Evolutionary conservation across 2,797 vertebrate species (phyloP).

Genomic region (Cynopterus sphinx): DNA sequence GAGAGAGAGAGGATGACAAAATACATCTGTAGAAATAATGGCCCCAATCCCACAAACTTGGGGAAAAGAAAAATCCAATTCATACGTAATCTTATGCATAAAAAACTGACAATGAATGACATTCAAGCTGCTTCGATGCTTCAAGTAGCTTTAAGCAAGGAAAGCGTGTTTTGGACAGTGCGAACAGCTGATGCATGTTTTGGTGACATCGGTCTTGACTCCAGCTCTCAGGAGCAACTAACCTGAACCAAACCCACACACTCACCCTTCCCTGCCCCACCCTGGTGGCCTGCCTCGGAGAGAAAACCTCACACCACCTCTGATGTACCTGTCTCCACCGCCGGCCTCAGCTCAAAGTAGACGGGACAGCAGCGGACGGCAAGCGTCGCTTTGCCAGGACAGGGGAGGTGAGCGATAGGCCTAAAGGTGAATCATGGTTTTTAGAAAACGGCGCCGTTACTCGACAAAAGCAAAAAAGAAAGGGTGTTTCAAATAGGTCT

Average conservation of each 20-base stretch:
- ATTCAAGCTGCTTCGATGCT: background rate
- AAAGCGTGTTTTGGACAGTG: background rate
- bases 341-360: slow-evolving; percentile 92
- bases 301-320: accelerated
- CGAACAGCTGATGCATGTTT: background rate
- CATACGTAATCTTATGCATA: background rate
- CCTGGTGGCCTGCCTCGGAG: background rate
- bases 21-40: background rate
- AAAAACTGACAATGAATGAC: background rate
- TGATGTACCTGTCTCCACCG: slow-evolving; percentile 75
- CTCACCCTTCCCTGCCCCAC: background rate
- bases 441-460: background rate
- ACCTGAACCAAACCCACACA: background rate
- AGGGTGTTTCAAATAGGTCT: accelerated
- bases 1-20: background rate
- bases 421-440: slow-evolving; percentile 78
- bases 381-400: slow-evolving; percentile 94
- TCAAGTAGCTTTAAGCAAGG: background rate
- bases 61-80: background rate
- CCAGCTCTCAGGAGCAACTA: background rate
- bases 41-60: background rate
- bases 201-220: background rate
- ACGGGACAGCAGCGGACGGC: slow-evolving; percentile 97
- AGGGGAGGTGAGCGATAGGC: slow-evolving; percentile 95
- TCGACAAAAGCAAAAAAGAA: no score